Percentiles rank a stretch among this genome's conserved stretches.
Evolutionary conservation across 2,797 vertebrate genomes (phyloP).

Genomic region (Dendrocincla fuliginosa): DNA sequence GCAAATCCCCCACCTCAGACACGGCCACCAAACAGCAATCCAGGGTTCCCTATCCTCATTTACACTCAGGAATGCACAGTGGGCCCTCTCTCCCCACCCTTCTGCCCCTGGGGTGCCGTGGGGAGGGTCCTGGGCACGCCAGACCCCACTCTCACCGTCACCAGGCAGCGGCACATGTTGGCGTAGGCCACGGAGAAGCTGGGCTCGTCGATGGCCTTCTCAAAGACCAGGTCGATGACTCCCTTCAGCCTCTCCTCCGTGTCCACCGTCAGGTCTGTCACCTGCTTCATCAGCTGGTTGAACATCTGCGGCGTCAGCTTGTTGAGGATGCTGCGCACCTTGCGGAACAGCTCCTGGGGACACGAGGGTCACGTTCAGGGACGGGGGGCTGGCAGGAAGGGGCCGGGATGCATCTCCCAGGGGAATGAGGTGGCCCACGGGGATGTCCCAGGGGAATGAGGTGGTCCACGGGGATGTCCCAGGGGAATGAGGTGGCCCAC

Average conservation of each 20-base stretch:
- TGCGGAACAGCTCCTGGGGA: slow-evolving; percentile 86
- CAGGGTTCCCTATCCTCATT: rapidly evolving
- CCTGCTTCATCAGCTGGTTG: slow-evolving; percentile 97
- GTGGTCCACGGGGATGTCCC: neutral
- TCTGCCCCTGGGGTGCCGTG: neutral
- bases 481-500: neutral
- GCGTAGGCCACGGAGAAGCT: slow-evolving; percentile 96
- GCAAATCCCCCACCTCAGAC: neutral
- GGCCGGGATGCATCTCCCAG: neutral
- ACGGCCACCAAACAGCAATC: neutral
- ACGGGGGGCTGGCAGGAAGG: neutral
- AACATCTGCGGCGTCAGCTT: slow-evolving; percentile 99
- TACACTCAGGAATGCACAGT: rapidly evolving
- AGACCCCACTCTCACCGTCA: slow-evolving; percentile 82
- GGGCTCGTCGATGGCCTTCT: slow-evolving; percentile 97
- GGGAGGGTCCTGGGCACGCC: too few species aligned
- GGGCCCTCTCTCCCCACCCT: neutral
- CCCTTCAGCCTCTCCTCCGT: slow-evolving; percentile 96
- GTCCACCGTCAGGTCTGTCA: slow-evolving; percentile 94
- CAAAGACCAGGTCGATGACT: slow-evolving; percentile 97
- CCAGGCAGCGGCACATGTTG: slow-evolving; percentile 97
- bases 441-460: neutral
- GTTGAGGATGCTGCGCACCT: slow-evolving; percentile 97
- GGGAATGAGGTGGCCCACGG: neutral
- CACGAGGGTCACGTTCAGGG: too few species aligned